These are phyloP conservation scores for Bemisia tabaci DNA, from an alignment of 1,140 invertebrate genomes.

Conservation along the genomic window DNA sequence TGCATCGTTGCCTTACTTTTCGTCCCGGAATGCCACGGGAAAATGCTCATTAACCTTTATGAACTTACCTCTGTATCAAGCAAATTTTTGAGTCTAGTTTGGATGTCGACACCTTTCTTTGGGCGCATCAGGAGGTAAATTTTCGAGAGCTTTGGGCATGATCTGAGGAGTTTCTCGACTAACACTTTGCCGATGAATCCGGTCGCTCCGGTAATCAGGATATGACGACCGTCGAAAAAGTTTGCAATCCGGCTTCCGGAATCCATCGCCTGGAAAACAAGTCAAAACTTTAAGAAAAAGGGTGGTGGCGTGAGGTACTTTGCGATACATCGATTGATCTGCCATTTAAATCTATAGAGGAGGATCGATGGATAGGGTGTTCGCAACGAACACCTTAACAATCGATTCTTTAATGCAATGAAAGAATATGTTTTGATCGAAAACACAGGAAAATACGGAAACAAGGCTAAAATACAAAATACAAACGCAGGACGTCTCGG, in stretches of 20 bases:
- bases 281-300: not conserved
- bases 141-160: slow-evolving; percentile 50
- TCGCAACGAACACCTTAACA: too few relatives aligned
- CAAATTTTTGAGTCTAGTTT: slow-evolving; percentile 43
- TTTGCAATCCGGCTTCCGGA: slow-evolving; percentile 4
- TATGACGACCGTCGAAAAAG: slow-evolving; percentile 41
- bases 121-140: slow-evolving; percentile 58
- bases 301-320: not conserved
- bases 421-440: too few relatives aligned
- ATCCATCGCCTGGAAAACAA: not conserved
- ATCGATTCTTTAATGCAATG: too few relatives aligned
- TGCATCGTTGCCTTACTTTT: too few relatives aligned
- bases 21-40: too few relatives aligned
- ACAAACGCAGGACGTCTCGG: too few relatives aligned
- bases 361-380: too few relatives aligned
- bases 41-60: too few relatives aligned
- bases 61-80: slow-evolving; percentile 48
- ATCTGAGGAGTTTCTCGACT: slow-evolving; percentile 61
- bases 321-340: not conserved
- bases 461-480: too few relatives aligned
- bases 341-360: too few relatives aligned
- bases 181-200: slow-evolving; percentile 61
- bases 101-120: slow-evolving; percentile 47
- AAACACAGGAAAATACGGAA: too few relatives aligned
- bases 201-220: slow-evolving; percentile 43